These are phyloP conservation scores for Hedychridium roseum DNA, from an alignment of 2,888 invertebrate genomes.

Conservation along the genomic window DNA sequence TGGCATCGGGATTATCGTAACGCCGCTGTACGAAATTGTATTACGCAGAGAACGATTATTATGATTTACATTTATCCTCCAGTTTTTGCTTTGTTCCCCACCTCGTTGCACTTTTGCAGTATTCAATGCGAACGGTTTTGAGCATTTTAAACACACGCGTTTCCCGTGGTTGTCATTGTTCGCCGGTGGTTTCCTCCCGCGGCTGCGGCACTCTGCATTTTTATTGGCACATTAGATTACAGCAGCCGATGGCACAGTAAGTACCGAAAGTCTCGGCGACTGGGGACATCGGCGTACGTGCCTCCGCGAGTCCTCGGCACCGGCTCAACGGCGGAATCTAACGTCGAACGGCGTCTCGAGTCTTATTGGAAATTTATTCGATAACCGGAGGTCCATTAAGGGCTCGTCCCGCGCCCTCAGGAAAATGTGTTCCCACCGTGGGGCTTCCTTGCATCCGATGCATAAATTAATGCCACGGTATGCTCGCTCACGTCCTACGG, in stretches of 20 bases:
- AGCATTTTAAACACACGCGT: no score
- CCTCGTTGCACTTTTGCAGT: no score
- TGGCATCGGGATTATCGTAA: no score
- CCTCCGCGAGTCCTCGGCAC: not conserved
- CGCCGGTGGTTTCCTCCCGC: conserved; percentile 24
- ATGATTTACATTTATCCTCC: no score
- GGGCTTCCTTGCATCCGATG: conserved; percentile 33
- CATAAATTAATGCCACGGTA: conserved; percentile 39
- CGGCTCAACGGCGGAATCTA: conserved; percentile 8
- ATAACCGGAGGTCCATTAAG: conserved; percentile 43
- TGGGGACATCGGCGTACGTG: conserved; percentile 2
- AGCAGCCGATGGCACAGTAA: conserved; percentile 27
- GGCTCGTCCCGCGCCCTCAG: conserved; percentile 15
- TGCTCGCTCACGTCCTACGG: conserved; percentile 36
- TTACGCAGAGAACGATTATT: no score
- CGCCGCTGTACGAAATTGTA: no score
- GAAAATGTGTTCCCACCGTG: conserved; percentile 26
- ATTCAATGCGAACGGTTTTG: no score
- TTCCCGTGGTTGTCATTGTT: no score
- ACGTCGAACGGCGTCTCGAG: conserved; percentile 13
- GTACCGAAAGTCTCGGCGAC: conserved; percentile 21
- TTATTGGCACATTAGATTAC: conserved; percentile 49
- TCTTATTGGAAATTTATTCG: conserved; percentile 43
- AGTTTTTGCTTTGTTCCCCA: no score
- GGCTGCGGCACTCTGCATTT: conserved; percentile 46